phyloP scores from a whole-genome alignment of 2,888 invertebrate genomes.

The Trypoxylon attenuatum region DNA sequence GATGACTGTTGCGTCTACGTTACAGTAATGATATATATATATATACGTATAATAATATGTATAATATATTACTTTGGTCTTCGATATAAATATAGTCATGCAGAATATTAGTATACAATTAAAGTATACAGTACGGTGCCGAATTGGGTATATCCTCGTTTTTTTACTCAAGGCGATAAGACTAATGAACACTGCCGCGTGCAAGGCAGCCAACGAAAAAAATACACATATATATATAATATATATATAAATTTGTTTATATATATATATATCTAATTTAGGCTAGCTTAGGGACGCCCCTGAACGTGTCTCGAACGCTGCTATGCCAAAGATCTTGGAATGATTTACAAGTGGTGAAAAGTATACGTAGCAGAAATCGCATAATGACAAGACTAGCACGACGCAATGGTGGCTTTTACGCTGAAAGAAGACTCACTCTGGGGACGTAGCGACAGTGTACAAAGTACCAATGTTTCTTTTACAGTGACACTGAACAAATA shows the following conservation, averaged over 20 bases:
- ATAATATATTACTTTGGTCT: slow-evolving; percentile 29
- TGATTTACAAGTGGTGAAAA: slow-evolving; percentile 42
- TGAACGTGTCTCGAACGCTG: slow-evolving; percentile 57
- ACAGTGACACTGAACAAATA: background rate
- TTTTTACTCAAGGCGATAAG: slow-evolving; percentile 15
- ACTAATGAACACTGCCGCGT: slow-evolving; percentile 50
- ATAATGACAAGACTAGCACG: slow-evolving; percentile 53
- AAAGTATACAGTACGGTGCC: slow-evolving; percentile 20
- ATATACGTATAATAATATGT: too few relatives aligned
- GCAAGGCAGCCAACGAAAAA: slow-evolving; percentile 57
- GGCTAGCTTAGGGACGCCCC: slow-evolving; percentile 67
- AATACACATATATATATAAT: slow-evolving; percentile 31
- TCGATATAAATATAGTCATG: slow-evolving; percentile 27
- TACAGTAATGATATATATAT: slow-evolving; percentile 26
- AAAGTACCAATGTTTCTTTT: background rate
- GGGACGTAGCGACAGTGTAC: background rate
- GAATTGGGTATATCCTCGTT: slow-evolving; percentile 18
- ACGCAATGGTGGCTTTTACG: slow-evolving; percentile 40
- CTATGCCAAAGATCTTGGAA: slow-evolving; percentile 40
- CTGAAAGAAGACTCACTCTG: slow-evolving; percentile 29
- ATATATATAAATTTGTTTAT: slow-evolving; percentile 32
- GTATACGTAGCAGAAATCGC: slow-evolving; percentile 51
- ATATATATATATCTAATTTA: slow-evolving; percentile 44
- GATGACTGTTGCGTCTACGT: slow-evolving; percentile 26
- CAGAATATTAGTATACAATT: slow-evolving; percentile 18